A percentile compares a stretch with the other conserved stretches of the same genome.
Evolutionary conservation across 2,113 vertebrate species (phyloP).

Genomic region (Benitochromis conjunctus): DNA sequence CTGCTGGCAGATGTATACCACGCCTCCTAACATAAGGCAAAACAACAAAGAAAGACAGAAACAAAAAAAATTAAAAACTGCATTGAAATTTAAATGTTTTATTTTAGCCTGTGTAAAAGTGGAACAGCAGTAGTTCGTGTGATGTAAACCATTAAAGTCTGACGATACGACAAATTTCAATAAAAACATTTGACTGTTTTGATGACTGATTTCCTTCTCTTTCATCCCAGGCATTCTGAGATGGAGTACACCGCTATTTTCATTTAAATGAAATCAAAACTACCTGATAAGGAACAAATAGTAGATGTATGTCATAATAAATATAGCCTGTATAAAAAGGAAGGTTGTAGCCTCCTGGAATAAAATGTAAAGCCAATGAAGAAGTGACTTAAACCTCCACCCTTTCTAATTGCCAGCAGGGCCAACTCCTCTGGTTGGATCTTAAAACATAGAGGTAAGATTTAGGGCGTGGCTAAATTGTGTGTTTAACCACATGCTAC

Average conservation of each 20-base stretch:
- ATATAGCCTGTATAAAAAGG: background rate
- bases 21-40: constrained; percentile 73
- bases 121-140: background rate
- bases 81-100: background rate
- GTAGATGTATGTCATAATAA: background rate
- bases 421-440: fast-evolving
- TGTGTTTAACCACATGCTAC: background rate
- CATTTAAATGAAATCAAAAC: background rate
- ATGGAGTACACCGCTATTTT: background rate
- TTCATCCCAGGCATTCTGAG: fast-evolving
- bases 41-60: background rate
- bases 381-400: background rate
- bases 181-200: background rate
- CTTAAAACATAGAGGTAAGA: fast-evolving
- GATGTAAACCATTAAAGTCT: background rate
- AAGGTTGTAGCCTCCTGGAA: fast-evolving
- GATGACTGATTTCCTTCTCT: background rate
- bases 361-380: background rate
- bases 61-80: background rate
- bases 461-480: fast-evolving
- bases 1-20: constrained; percentile 68
- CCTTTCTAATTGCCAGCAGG: fast-evolving
- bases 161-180: background rate
- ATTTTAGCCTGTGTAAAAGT: background rate
- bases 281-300: background rate